Evolutionary conservation across 35 echinoderm and acorn worm species (phyloP), one percentile per base, ranked within the genome.

Genomic region (Patiria miniata): DNA sequence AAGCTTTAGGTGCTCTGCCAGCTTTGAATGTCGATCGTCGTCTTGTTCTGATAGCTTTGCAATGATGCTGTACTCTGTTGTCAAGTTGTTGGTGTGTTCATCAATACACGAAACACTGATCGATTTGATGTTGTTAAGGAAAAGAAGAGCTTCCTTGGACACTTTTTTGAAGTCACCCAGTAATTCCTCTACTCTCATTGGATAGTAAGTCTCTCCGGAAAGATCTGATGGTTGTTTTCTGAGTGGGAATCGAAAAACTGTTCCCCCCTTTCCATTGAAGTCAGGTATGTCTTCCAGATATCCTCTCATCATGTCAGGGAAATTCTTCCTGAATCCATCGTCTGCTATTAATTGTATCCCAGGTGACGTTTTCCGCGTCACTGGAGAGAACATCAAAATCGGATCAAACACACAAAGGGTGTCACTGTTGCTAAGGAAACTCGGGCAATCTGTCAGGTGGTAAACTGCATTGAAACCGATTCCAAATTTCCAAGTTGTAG

Each of bases 391-490:
- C 36, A 59, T 56, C n/a, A 84, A 40, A 54, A 61, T 47, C 34
- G 91, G 92, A 84, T 93, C 92, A 54, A 93, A 86, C 39, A 93
- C 79, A 69, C 92, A 89, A 65, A 93, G 50, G 29, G 81, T 85
- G 33, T 90, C 60, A 16, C 56, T 59, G 42, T 84, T 73, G n/a
- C 87, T 82, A 15, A 93, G 15, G 38, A 97, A 93, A 40, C 81
- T 87, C 5, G 94, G 94, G 39, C 94, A 97, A 42, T 97, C 94
- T 1, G 91, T 97, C 14, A 97, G 51, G 39, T 93, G 90, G 32
- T 97, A 97, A 5, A 97, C 94, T 1, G 87, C 57, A 77, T 97
- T 97, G 38, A 97, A 97, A 6, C 94, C 94, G 40, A 97, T 76
- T 36, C 91, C 94, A 69, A 90, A 97, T 29, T 86, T 73, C 19